A percentile compares a stretch with the other conserved stretches of the same genome.
These are phyloP conservation scores for Sapayoa aenigma DNA, from an alignment of 2,113 vertebrate species.

Conservation along the genomic window DNA sequence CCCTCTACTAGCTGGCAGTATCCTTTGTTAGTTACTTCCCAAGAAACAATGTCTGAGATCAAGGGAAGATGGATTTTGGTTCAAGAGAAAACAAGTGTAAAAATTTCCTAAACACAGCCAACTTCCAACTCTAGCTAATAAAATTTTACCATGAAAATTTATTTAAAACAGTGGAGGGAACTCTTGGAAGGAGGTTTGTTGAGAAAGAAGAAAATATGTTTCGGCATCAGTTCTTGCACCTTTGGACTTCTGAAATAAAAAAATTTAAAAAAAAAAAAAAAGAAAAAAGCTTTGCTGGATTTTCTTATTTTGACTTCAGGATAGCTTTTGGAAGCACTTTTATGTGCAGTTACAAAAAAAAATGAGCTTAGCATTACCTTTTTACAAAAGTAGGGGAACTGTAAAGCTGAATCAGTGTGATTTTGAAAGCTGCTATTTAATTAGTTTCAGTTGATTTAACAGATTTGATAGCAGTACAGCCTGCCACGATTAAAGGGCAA, in stretches of 20 bases:
- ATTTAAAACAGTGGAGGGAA: background rate
- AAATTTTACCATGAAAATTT: background rate
- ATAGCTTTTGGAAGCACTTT: background rate
- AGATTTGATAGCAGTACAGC: background rate
- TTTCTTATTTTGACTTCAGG: background rate
- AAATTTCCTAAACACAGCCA: background rate
- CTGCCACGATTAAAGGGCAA: background rate
- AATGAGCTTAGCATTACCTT: background rate
- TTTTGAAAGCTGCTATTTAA: conserved; percentile 6
- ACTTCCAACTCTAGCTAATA: background rate
- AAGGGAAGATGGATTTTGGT: background rate
- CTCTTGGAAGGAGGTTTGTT: background rate
- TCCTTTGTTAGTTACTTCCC: background rate
- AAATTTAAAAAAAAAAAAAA: background rate
- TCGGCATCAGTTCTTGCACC: background rate
- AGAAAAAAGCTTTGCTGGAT: background rate
- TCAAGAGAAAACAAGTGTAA: background rate
- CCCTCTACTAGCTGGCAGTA: background rate
- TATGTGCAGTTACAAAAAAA: background rate
- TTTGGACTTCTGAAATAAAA: background rate
- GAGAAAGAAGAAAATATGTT: background rate
- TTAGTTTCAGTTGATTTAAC: conserved; percentile 3
- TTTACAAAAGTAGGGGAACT: background rate
- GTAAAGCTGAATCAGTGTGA: background rate
- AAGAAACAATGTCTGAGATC: background rate